phyloP scores from a whole-genome alignment of 1,140 invertebrate species.

The Kradibia gibbosae region DNA sequence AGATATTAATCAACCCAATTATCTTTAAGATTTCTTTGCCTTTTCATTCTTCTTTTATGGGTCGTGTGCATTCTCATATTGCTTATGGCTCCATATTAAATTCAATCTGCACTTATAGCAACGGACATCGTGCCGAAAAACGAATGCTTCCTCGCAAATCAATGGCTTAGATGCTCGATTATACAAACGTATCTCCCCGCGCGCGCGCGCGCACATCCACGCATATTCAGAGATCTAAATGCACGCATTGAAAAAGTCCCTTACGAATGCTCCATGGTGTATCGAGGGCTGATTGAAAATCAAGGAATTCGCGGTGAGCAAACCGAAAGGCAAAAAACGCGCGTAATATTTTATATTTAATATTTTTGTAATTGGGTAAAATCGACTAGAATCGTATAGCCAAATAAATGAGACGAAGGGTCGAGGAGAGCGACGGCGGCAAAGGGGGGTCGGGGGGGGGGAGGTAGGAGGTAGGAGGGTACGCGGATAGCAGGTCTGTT shows the following conservation, averaged over 20 bases:
- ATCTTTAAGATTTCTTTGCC: no score
- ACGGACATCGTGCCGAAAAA: not conserved
- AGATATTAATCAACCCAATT: no score
- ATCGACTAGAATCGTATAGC: conserved; percentile 46
- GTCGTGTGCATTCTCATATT: not conserved
- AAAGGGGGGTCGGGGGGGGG: conserved; percentile 48
- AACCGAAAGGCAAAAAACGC: not conserved
- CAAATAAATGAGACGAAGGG: not conserved
- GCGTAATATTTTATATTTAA: not conserved
- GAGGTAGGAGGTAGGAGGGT: conserved; percentile 52
- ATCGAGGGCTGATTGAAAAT: not conserved
- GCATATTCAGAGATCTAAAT: not conserved
- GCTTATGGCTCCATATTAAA: not conserved
- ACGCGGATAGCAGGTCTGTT: conserved; percentile 63
- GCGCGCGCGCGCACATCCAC: not conserved
- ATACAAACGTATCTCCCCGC: not conserved
- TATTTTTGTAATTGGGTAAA: conserved; percentile 41
- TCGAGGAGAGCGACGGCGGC: not conserved
- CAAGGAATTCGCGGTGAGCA: no score
- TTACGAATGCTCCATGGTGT: not conserved
- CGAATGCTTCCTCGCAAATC: not conserved
- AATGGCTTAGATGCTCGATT: not conserved
- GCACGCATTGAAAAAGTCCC: no score
- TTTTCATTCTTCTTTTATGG: not conserved
- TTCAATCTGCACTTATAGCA: not conserved